Conservation (phyloP, 1,140 invertebrate species). For the Drosophila arawakana region DNA sequence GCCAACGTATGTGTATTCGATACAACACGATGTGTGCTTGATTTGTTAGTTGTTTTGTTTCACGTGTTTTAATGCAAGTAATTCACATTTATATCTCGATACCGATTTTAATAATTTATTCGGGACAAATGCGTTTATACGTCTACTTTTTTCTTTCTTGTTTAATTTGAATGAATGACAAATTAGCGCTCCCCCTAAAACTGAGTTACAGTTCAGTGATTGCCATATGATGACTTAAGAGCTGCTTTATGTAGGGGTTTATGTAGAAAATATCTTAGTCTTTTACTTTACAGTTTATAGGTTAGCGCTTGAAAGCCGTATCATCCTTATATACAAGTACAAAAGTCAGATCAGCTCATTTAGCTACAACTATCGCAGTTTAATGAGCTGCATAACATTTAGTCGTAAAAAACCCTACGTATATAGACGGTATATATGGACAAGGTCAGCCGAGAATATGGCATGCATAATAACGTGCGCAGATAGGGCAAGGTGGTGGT, state of each 20-base stretch:
- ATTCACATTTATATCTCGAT: too few species aligned
- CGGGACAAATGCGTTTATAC: too few species aligned
- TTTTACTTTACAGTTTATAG: neutral
- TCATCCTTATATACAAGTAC: neutral
- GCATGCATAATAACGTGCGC: constrained; percentile 20
- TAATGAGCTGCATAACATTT: constrained; percentile 30
- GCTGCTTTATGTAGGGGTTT: too few species aligned
- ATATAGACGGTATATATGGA: constrained; percentile 18
- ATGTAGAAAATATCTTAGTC: too few species aligned
- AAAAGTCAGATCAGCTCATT: constrained; percentile 24
- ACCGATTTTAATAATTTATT: too few species aligned
- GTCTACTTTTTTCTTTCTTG: too few species aligned
- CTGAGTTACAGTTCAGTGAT: constrained; percentile 4
- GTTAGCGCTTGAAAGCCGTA: neutral
- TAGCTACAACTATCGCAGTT: constrained; percentile 8
- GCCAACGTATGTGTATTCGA: too few species aligned
- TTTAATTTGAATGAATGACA: constrained; percentile 36
- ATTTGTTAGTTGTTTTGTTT: too few species aligned
- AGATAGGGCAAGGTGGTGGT: neutral
- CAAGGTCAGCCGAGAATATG: constrained; percentile 38
- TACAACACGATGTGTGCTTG: too few species aligned
- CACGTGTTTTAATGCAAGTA: too few species aligned
- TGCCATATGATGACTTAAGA: neutral
- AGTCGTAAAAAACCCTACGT: constrained; percentile 31
- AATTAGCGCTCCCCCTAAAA: constrained; percentile 10